Evolutionary conservation across 1,140 invertebrate genomes (phyloP), one percentile per base, ranked within the genome.

Genomic region (Macrobrachium rosenbergii): DNA sequence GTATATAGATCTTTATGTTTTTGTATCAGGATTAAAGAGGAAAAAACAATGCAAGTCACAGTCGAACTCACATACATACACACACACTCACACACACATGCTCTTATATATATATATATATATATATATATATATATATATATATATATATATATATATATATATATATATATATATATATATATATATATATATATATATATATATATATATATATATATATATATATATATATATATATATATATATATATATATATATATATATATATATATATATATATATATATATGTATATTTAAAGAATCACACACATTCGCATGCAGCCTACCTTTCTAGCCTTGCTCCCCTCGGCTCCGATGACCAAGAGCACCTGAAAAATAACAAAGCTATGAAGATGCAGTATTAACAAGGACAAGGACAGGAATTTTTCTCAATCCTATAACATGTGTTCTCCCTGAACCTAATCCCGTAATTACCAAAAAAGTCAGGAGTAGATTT

Each of bases 81-180:
- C 21, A 72, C 6, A 28, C 2, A n/a, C 16, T 23, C n/a, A 69
- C n/a, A 69, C 16, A 69, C 16, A 69, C 67, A 14, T 2, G 37
- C 67, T 12, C 67, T 19, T n/a, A 69, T n/a, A 72, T 23, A 72
- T 23, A 28, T 23, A 72, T 23, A 67, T 67, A 67, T 67, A 67
- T 67, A 67, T 67, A 67, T 67, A 67, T 67, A 67, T 67, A 67
- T 67, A 67, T 67, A 67, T 67, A 67, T 67, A 67, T 67, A 67
- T 67, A 67, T 67, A 67, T 19, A 67, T 67, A 72, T 23, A 72
- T 23, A 72, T 23, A 69, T 23, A 69, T 16, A 69, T 69, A 69
- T 23, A 69, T 16, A n/a, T 23, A 69, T 16, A 69, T 23, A 69
- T 16, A 69, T 23, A 69, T 2, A 69, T 23, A 69, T 16, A 69